Base-by-base conservation (phyloP, 2,113 vertebrate genomes). In the Muntiacus muntjak region DNA sequence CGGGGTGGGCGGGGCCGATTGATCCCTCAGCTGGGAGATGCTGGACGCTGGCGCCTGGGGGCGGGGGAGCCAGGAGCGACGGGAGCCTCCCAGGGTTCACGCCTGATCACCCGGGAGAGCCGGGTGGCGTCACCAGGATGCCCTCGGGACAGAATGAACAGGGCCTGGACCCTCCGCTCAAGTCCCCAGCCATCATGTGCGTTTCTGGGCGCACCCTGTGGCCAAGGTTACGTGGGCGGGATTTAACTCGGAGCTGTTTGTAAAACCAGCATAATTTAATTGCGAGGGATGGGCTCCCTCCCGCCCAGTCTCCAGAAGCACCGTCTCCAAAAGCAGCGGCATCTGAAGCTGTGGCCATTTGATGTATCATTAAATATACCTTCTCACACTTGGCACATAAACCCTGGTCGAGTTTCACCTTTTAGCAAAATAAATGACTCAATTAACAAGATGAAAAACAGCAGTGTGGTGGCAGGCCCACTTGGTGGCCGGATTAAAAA, bases 391-490 rank as follows among this genome's bases (percentile, higher is more conserved):
- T 98, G 98, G 98, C 98, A 98, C 88, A 78, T 74, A 98, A 98
- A 98, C 98, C 98, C 98, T 97, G 99, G 98, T 99, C 98, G 98
- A 99, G 99, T 98, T 99, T 99, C 98, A 99, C 99, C 98, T 99
- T 99, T 99, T 99, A 99, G 99, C 89, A 86, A 99, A 99, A 99
- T 99, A 99, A 99, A 99, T 99, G 99, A 99, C 99, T 99, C 99
- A 99, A 99, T 99, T 99, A 99, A 99, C 98, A 99, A 99, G 99
- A 99, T 99, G 98, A 99, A 99, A 99, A 99, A 98, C 98, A 99
- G 99, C 99, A 98, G 97, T 98, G 98, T 94, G 98, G 99, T 99
- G 98, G 99, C 99, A 99, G 98, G 97, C 99, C 98, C 98, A 96
- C 99, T 99, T 99, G 98, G 98, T 99, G 99, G 98, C 98, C 95